These are phyloP conservation scores for Pantherophis alleghaniensis DNA, from an alignment of 2,797 vertebrate species.

Conservation along the genomic window DNA sequence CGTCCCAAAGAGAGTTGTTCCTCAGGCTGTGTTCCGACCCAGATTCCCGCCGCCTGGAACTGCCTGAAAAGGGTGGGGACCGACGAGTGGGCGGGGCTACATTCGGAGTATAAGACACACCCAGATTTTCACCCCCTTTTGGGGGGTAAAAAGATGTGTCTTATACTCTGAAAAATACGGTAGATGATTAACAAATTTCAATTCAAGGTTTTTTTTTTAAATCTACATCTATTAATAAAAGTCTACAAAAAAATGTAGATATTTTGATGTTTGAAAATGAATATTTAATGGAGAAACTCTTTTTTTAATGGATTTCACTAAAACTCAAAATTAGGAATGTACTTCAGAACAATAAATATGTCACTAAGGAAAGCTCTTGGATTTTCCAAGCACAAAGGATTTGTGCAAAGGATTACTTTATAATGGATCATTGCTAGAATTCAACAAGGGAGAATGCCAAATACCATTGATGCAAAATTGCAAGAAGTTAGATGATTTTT, in stretches of 20 bases:
- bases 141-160: too few relatives aligned
- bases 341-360: not conserved
- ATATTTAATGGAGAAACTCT: not conserved
- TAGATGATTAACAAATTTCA: not conserved
- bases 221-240: not conserved
- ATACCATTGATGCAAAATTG: not conserved
- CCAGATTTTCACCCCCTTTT: too few relatives aligned
- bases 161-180: too few relatives aligned
- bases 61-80: too few relatives aligned
- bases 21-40: too few relatives aligned
- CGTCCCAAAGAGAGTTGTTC: too few relatives aligned
- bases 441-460: not conserved
- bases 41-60: too few relatives aligned
- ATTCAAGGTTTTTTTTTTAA: not conserved
- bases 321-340: not conserved
- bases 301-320: not conserved
- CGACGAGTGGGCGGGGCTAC: too few relatives aligned
- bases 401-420: not conserved
- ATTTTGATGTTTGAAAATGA: not conserved
- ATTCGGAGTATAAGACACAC: too few relatives aligned
- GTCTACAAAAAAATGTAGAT: not conserved
- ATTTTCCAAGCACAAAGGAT: not conserved
- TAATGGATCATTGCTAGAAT: not conserved
- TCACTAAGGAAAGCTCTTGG: too few relatives aligned
- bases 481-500: not conserved